phyloP scores from a whole-genome alignment of 2,113 vertebrate genomes.

The Peromyscus leucopus region DNA sequence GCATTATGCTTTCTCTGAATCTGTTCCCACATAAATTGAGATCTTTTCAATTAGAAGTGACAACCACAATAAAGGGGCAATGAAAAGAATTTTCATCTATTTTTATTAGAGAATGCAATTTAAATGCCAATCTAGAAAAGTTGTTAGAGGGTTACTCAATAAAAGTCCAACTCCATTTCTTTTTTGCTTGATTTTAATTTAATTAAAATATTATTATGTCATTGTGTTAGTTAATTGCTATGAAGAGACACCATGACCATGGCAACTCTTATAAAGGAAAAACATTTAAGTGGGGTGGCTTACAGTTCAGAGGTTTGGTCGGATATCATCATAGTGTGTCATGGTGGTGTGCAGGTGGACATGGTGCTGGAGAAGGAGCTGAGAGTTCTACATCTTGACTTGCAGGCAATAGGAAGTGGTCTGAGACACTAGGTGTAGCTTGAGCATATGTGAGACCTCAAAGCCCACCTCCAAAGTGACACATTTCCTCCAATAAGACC shows the following conservation, averaged over 20 bases:
- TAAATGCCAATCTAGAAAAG: constrained; percentile 17
- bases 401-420: not conserved
- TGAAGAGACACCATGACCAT: not conserved
- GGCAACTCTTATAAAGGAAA: not conserved
- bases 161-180: not conserved
- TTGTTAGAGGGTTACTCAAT: not conserved
- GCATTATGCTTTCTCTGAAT: not conserved
- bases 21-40: not conserved
- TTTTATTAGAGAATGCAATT: constrained; percentile 15
- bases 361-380: not conserved
- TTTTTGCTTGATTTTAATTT: not conserved
- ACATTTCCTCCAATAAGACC: not conserved
- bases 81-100: not conserved
- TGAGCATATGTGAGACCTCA: not conserved
- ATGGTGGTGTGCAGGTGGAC: not conserved
- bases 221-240: not conserved
- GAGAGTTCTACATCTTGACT: not conserved
- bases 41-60: not conserved
- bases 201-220: too few relatives aligned
- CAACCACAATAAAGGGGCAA: not conserved
- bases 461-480: not conserved
- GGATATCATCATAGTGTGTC: not conserved
- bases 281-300: not conserved
- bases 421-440: not conserved
- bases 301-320: not conserved